Conservation (phyloP, 2,113 vertebrate species). For the Atlantisia rogersi region DNA sequence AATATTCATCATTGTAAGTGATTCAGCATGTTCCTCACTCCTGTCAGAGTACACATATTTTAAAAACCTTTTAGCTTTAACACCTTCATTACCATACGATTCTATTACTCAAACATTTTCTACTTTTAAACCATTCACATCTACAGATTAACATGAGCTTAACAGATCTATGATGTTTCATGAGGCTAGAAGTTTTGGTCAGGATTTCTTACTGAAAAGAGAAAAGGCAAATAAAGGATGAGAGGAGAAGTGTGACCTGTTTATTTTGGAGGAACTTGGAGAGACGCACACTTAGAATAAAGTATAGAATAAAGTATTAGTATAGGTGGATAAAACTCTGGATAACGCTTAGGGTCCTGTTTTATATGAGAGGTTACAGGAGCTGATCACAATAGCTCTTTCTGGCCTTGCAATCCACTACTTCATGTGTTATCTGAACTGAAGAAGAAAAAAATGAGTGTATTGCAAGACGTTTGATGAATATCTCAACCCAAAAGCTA, state of each 20-base stretch:
- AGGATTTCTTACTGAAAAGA: background rate
- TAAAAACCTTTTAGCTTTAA: slow-evolving; percentile 67
- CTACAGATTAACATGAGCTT: background rate
- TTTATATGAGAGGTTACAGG: background rate
- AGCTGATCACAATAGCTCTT: background rate
- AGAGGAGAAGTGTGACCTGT: background rate
- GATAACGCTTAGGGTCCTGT: background rate
- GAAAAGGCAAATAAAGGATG: background rate
- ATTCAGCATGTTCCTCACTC: slow-evolving; percentile 73
- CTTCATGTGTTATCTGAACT: slow-evolving; percentile 35
- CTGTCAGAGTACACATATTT: slow-evolving; percentile 71
- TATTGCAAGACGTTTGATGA: slow-evolving; percentile 10
- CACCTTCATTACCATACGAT: slow-evolving; percentile 59
- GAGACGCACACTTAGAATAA: background rate
- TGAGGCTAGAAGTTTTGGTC: background rate
- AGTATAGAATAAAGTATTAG: background rate
- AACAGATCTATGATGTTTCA: background rate
- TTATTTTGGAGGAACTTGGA: background rate
- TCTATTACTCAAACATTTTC: background rate
- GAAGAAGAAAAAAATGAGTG: background rate
- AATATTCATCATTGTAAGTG: slow-evolving; percentile 73
- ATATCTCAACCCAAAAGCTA: background rate
- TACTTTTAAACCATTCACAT: background rate
- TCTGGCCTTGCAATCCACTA: background rate
- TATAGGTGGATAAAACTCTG: background rate